Base-by-base conservation (phyloP, 2,113 vertebrate genomes). In the Damaliscus lunatus region DNA sequence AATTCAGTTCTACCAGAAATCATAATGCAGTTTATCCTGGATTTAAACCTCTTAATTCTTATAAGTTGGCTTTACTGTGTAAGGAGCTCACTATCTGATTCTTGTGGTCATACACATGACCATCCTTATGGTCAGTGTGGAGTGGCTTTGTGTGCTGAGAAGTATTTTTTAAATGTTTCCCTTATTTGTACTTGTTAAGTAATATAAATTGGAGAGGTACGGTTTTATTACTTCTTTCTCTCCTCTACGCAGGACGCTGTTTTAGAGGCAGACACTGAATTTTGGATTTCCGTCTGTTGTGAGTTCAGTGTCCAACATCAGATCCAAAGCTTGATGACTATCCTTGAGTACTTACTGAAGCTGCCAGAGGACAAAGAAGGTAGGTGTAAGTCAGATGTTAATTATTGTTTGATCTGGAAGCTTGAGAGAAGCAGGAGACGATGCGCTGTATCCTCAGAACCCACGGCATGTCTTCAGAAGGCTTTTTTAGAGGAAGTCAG, bases 311-410 rank as follows among this genome's bases (percentile, higher is more conserved):
- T 99, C 17, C 92, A 29, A 2, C 99, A 99, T 15, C 99, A 99
- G 97, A 98, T 99, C 55, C 98, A 98, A 48, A 99, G 99, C 1
- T 87, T 99, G 94, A 98, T 99, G 98, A 99, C 98, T 91, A 98
- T 99, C 97, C 99, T 99, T 36, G 97, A 99, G 91, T 99, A 99
- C 98, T 99, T 99, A 97, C 98, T 99, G 93, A 97, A 99, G 82
- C 99, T 99, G 46, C 99, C 99, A 0, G 99, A 99, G 90, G 99
- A 99, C 91, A 99, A 99, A 96, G 99, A 99, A 71, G 99, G 99
- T 99, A 98, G 98, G 84, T 19, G 1, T 9, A 1, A 8, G 1
- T 81, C 3, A 2, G 2, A 46, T 10, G 53, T 31, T 48, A 4
- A 11, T 10, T 36, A 11, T 0, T 3, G 21, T 90, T 36, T 31